phyloP scores from a whole-genome alignment of 2,797 vertebrate genomes.

The Parotocinclus haroldoi region DNA sequence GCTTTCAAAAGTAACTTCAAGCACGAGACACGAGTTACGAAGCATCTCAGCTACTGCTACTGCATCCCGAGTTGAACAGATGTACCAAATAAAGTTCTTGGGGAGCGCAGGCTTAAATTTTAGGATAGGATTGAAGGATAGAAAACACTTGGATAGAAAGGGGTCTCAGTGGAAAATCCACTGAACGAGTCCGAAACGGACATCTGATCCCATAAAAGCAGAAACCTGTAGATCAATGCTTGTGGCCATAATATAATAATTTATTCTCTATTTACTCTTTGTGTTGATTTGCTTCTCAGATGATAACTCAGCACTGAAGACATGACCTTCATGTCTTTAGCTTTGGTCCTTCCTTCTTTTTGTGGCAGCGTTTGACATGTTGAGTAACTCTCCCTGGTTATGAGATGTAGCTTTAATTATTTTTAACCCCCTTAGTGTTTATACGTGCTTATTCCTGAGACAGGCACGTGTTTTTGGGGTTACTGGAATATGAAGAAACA shows the following conservation, averaged over 20 bases:
- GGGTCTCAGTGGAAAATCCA: neutral
- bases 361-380: conserved; percentile 7
- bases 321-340: conserved; percentile 31
- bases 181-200: no score
- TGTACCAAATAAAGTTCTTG: no score
- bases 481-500: no score
- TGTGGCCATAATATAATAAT: conserved; percentile 28
- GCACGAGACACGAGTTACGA: neutral
- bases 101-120: no score
- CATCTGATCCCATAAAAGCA: conserved; percentile 8
- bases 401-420: no score
- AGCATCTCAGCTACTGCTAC: no score
- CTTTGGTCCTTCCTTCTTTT: conserved; percentile 20
- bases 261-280: conserved; percentile 28
- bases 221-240: neutral
- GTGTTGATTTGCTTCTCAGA: conserved; percentile 30
- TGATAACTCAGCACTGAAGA: conserved; percentile 17
- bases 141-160: neutral
- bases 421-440: no score
- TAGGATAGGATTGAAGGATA: no score
- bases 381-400: neutral
- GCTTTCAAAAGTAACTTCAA: neutral
- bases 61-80: no score
- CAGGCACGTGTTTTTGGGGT: no score
- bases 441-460: no score